Percentiles rank a stretch among this genome's conserved stretches.
These are phyloP conservation scores for Dendrolimus houi DNA, from an alignment of 2,888 invertebrate species.

Conservation along the genomic window DNA sequence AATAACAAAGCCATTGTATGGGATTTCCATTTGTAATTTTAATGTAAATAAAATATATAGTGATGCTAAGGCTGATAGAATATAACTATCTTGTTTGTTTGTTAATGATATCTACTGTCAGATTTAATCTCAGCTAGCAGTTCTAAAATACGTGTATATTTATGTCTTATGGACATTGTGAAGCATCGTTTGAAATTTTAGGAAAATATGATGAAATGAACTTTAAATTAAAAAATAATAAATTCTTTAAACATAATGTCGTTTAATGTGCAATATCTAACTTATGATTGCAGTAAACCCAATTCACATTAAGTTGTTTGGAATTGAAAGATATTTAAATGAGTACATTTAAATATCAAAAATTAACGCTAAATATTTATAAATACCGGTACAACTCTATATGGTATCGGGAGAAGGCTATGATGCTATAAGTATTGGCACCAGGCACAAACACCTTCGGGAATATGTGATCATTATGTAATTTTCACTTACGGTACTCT, in stretches of 20 bases:
- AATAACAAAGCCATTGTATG: background rate
- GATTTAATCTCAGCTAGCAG: background rate
- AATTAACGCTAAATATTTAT: too few relatives aligned
- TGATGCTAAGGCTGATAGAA: background rate
- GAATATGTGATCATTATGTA: constrained; percentile 64
- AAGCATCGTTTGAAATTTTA: too few relatives aligned
- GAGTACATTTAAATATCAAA: constrained; percentile 2
- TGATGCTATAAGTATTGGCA: background rate
- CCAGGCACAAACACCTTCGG: constrained; percentile 18
- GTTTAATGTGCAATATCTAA: too few relatives aligned
- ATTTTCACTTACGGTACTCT: constrained; percentile 38
- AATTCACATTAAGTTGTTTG: too few relatives aligned
- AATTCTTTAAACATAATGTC: too few relatives aligned
- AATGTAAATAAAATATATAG: background rate
- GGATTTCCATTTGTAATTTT: background rate
- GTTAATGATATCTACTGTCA: background rate
- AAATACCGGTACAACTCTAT: too few relatives aligned
- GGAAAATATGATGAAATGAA: too few relatives aligned
- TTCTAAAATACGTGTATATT: background rate
- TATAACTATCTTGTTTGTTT: background rate
- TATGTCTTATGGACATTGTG: too few relatives aligned
- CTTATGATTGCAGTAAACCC: too few relatives aligned
- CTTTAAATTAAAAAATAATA: too few relatives aligned
- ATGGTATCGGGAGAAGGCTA: too few relatives aligned
- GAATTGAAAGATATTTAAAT: background rate